Evolutionary conservation across 2,113 vertebrate genomes (phyloP).

Genomic region (Albula goreensis): DNA sequence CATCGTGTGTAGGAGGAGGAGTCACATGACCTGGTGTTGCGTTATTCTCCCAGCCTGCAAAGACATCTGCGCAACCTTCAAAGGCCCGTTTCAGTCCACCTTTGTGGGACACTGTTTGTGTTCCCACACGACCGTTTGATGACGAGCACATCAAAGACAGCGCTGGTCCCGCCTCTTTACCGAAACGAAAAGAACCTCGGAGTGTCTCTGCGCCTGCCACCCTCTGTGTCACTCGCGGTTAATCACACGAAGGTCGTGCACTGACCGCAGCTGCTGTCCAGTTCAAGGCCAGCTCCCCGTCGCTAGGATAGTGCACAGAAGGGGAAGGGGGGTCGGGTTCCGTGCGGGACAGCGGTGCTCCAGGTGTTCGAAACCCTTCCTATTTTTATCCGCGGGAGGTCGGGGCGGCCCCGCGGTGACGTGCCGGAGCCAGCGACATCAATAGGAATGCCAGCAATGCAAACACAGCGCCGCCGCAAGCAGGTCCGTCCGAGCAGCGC

Average conservation of each 20-base stretch:
- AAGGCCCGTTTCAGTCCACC: background rate
- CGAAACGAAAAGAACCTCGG: background rate
- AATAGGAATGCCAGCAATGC: background rate
- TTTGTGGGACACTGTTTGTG: background rate
- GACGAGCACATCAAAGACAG: background rate
- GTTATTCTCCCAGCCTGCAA: background rate
- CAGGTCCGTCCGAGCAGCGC: background rate
- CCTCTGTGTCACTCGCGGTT: background rate
- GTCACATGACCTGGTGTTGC: background rate
- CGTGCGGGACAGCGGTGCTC: background rate
- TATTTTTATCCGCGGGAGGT: background rate
- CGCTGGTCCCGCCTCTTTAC: background rate
- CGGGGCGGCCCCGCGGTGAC: background rate
- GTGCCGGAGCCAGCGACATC: background rate
- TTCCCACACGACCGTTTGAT: background rate
- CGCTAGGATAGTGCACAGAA: background rate
- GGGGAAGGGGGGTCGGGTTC: background rate
- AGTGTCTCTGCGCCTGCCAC: background rate
- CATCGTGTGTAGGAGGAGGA: too few species aligned
- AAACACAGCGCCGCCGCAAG: background rate
- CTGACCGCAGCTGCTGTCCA: too few species aligned
- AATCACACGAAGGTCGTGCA: too few species aligned
- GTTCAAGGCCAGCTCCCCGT: too few species aligned
- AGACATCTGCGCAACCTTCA: conserved; percentile 16
- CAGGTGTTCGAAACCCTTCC: background rate